Evolutionary conservation across 1,140 invertebrate species (phyloP).

Genomic region (Drosophila ohnishii): DNA sequence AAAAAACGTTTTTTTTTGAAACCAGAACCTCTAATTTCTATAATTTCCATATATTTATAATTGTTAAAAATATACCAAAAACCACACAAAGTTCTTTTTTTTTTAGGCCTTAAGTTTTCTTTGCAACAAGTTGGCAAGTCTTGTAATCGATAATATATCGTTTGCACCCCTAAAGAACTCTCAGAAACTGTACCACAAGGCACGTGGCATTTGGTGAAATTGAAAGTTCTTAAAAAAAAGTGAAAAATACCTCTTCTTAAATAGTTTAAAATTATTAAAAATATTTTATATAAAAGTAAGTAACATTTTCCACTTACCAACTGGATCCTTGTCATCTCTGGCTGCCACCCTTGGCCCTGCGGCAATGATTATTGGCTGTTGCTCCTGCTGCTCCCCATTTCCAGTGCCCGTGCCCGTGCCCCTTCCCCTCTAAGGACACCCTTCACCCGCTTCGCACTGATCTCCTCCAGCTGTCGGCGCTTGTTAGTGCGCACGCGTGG

Average conservation of each 20-base stretch:
- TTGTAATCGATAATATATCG: background rate
- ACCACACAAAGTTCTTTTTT: background rate
- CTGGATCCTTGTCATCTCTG: constrained; percentile 38
- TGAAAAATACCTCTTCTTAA: too few species aligned
- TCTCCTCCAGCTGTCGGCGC: constrained; percentile 47
- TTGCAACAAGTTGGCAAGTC: background rate
- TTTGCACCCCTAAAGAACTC: background rate
- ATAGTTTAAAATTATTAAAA: too few species aligned
- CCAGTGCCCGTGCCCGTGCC: too few species aligned
- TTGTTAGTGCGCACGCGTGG: constrained; percentile 58
- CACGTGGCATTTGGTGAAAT: too few species aligned
- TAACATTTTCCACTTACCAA: background rate
- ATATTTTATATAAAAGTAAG: background rate
- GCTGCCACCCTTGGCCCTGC: constrained; percentile 60
- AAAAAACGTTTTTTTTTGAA: too few species aligned
- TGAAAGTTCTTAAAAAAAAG: background rate
- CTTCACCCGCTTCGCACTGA: constrained; percentile 14
- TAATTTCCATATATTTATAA: background rate
- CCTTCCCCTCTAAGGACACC: background rate
- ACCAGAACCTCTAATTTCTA: too few species aligned
- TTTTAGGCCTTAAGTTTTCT: background rate
- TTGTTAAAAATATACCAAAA: background rate
- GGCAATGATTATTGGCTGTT: constrained; percentile 79
- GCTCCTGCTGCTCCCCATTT: background rate
- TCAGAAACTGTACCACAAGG: background rate